Conservation (phyloP, 1,140 invertebrate species). For the Aleiodes sp. region DNA sequence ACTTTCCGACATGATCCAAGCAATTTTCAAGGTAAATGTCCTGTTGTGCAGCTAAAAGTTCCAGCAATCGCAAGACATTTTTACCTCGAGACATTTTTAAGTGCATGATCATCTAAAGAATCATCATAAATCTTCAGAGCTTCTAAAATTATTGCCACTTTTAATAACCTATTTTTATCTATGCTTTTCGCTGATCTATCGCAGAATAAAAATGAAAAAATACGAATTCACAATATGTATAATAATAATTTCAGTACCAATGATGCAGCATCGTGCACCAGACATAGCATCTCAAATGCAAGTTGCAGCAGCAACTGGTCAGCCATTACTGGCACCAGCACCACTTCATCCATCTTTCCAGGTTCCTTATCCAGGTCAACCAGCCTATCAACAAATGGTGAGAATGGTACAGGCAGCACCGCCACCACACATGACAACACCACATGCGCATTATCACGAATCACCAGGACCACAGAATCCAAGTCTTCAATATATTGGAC, state of each 20-base stretch:
- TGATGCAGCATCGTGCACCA: slow-evolving; percentile 70
- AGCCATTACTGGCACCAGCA: slow-evolving; percentile 81
- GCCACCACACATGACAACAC: slow-evolving; percentile 68
- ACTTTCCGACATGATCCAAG: not conserved
- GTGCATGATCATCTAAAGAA: too few species aligned
- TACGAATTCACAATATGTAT: not conserved
- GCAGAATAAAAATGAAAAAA: not conserved
- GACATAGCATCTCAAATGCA: slow-evolving; percentile 78
- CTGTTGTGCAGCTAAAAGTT: too few species aligned
- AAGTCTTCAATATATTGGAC: slow-evolving; percentile 70
- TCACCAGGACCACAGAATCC: slow-evolving; percentile 66
- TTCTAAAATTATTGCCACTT: too few species aligned
- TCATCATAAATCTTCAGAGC: too few species aligned
- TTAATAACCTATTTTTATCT: too few species aligned
- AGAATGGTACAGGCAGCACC: slow-evolving; percentile 61
- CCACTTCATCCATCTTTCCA: slow-evolving; percentile 74
- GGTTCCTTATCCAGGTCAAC: slow-evolving; percentile 70
- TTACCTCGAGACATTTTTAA: not conserved
- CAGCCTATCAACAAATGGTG: slow-evolving; percentile 65
- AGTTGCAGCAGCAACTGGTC: slow-evolving; percentile 81
- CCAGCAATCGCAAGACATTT: too few species aligned
- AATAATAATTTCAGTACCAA: slow-evolving; percentile 65
- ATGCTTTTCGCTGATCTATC: too few species aligned
- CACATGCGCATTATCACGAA: slow-evolving; percentile 71
- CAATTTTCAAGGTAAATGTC: slow-evolving; percentile 14